These are phyloP conservation scores for Copidosoma floridanum DNA, from an alignment of 1,140 invertebrate genomes.

Conservation along the genomic window DNA sequence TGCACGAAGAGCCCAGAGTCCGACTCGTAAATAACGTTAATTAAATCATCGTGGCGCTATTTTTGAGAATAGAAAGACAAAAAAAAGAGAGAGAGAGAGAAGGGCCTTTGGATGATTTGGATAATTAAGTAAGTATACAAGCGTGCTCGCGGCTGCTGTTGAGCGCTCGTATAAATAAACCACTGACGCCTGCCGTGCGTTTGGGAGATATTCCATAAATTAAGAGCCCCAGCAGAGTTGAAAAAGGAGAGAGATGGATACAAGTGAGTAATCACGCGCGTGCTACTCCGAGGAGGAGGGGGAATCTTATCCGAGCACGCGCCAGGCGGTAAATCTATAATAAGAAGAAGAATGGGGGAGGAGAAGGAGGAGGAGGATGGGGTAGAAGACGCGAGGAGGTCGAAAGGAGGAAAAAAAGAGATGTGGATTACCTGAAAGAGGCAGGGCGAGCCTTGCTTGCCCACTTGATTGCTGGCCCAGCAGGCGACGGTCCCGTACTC, in stretches of 20 bases:
- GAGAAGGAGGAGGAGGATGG: too few species aligned
- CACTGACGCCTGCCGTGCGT: neutral
- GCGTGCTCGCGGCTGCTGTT: neutral
- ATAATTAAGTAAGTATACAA: too few species aligned
- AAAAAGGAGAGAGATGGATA: too few species aligned
- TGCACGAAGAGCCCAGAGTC: too few species aligned
- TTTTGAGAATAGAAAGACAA: neutral
- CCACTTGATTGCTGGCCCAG: slow-evolving; percentile 79
- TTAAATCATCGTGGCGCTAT: slow-evolving; percentile 2
- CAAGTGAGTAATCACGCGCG: neutral
- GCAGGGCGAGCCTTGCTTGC: slow-evolving; percentile 79
- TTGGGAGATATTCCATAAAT: neutral
- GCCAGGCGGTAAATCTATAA: slow-evolving; percentile 5
- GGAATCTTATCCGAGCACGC: neutral
- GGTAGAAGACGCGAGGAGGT: too few species aligned
- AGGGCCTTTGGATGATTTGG: too few species aligned
- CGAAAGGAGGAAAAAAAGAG: too few species aligned
- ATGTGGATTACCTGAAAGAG: slow-evolving; percentile 69
- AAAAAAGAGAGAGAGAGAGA: neutral
- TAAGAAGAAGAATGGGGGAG: neutral
- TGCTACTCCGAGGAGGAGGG: neutral
- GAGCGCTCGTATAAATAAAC: neutral
- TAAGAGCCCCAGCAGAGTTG: slow-evolving; percentile 1
- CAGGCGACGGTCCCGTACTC: slow-evolving; percentile 86
- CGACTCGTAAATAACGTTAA: neutral